Base-by-base conservation (phyloP, 2,113 vertebrate genomes). In the Colius striatus region DNA sequence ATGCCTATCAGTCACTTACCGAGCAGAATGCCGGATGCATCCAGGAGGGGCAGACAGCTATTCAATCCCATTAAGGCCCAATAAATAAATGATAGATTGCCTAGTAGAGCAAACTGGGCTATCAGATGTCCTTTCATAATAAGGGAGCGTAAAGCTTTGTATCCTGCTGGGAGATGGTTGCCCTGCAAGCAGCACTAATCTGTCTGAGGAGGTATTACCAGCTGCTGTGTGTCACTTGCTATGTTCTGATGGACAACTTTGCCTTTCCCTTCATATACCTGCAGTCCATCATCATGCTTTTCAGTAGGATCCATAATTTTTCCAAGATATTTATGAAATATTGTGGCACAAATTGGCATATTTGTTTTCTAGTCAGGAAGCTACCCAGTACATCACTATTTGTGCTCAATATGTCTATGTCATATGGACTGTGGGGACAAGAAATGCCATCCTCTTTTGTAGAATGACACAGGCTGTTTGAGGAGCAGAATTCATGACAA, bases 61-160 rank as follows among this genome's bases (percentile, higher is more conserved):
- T 91, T 84, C 92, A 67, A 82, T 84, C 61, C 80, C 83, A 92
- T 95, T 93, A 95, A 63, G 90, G 63, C 43, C 68, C 61, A 90
- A 94, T 95, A 95, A 95, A 94, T 97, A 95, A 95, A 92, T 94
- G 51, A 96, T 90, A 61, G 70, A 67, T 87, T 82, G 55, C 45
- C 41, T 55, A 26, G 91, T 47, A 88, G 54, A 71, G 22, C 38
- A 84, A 51, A 84, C 53, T 68, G 77, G 54, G 84, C 45, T 96
- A 94, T 95, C 87, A 58, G 67, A 91, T 90, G 58, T 88, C 82
- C 62, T 90, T 87, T 82, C 38, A 54, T 43, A 80, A 76, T 13
- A 23, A 65, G 30, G 32, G 66, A 84, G 14, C 13, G 32, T 50
- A 86, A 71, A 90, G 30, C 50, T 51, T 68, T 38, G 19, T 82